A percentile compares a stretch with the other conserved stretches of the same genome.
phyloP scores from a whole-genome alignment of 2,797 vertebrate species.

The Molossus alvarezi region DNA sequence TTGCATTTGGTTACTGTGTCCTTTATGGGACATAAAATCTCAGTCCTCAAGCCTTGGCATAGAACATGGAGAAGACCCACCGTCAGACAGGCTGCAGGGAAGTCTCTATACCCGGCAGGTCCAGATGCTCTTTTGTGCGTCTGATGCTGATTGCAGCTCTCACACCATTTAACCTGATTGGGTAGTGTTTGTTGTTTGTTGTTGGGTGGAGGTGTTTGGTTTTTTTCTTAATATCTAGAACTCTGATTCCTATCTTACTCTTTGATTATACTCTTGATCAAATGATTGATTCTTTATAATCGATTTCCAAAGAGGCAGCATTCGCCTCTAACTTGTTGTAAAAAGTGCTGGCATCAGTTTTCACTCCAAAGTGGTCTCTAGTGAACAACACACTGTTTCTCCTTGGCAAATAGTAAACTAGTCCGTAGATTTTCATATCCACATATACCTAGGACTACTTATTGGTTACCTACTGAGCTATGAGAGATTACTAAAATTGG shows the following conservation, averaged over 20 bases:
- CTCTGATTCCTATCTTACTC: not conserved
- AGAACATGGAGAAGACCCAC: not conserved
- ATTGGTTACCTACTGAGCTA: not conserved
- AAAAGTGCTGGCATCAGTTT: not conserved
- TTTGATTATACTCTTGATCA: conserved; percentile 40
- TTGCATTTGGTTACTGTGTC: not conserved
- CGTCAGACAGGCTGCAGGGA: not conserved
- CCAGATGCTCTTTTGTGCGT: accelerated
- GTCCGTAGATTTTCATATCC: conserved; percentile 37
- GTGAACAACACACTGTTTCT: conserved; percentile 41
- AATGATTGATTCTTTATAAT: not conserved
- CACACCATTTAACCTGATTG: not conserved
- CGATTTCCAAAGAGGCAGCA: not conserved
- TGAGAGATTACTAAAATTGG: conserved; percentile 10
- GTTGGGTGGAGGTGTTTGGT: not conserved
- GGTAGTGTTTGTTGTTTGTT: not conserved
- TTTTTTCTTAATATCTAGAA: not conserved
- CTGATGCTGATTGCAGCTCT: not conserved
- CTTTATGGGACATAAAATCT: not conserved
- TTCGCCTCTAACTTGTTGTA: conserved; percentile 2
- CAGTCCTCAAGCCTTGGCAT: not conserved
- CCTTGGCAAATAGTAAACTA: conserved; percentile 48
- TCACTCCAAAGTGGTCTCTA: conserved; percentile 10
- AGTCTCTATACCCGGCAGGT: not conserved
- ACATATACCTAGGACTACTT: not conserved